Base-by-base conservation (phyloP, 2,113 vertebrate species). In the Miniopterus natalensis region DNA sequence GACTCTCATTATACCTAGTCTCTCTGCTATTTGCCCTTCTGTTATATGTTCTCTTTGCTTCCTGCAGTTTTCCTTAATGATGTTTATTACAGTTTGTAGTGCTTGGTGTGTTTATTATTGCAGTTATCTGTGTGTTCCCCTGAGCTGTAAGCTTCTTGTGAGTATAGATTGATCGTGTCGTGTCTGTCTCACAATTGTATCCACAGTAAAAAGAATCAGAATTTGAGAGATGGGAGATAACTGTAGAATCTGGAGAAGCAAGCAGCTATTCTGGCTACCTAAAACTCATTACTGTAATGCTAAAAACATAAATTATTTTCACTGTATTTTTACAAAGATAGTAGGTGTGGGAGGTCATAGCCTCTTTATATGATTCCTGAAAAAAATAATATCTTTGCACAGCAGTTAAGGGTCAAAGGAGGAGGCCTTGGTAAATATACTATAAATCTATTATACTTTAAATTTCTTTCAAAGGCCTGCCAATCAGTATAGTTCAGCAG, bases 231-330 rank as follows among this genome's bases (percentile, higher is more conserved):
- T 5, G 88, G 11, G 63, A 89, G 25, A 49, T 49, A 89, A 85
- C 29, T 78, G 27, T 92, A 66, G 9, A 83, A 8, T 86, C 14
- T 89, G 15, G 21, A 84, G 2, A 29, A 75, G 8, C 17, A 29
- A 78, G 51, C 21, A 84, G 10, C 45, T 90, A 2, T 92, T 36
- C 63, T 74, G 31, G 20, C 40, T 75, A 75, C 36, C 71, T 88
- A 65, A 92, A 94, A 53, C 20, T 71, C 55, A 85, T 73, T n/a
- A 74, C 13, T 77, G 0, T 61, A 63, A 59, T 86, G 25, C 66
- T 91, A 47, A 88, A 75, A 81, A 47, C 57, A 88, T 88, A 80
- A 75, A 31, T 92, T 21, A 77, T 88, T 94, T 95, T 88, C 80
- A 93, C 25, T 95, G 23, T 93, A 49, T 87, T 87, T 59, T 6